Base-by-base conservation (phyloP, 2,888 invertebrate species). In the Erebia aethiops region DNA sequence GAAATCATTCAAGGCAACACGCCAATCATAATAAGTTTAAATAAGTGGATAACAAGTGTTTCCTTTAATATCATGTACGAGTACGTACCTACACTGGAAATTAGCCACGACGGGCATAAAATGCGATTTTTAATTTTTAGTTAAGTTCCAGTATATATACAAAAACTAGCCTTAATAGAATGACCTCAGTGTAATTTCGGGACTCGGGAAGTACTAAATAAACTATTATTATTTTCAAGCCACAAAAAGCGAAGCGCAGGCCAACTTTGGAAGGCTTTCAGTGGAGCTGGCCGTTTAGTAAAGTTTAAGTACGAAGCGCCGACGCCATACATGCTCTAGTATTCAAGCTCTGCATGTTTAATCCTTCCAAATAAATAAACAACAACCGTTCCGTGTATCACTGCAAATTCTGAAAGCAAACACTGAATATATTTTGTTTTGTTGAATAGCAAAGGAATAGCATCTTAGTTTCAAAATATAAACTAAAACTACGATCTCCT, bases 281-380 rank as follows among this genome's bases (percentile, higher is more conserved):
- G 81, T 81, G 81, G 81, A 82, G 82, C 87, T 84, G 85, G 82
- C 84, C 87, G 84, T 90, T 89, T 87, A 88, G 88, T 81, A 82
- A 90, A 91, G 84, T 91, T 90, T 89, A 89, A 91, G 90, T 86
- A 87, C 84, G 77, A 83, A 78, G 80, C 81, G 80, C 81, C 81
- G 74, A 74, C 76, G 81, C 82, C 78, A 80, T 81, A 79, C 79
- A 77, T 80, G 80, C 81, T 77, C 81, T 76, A 82, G 82, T 86
- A 83, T 82, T 83, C 82, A 82, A 79, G 79, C 84, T 79, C 79
- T 83, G 80, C 84, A 80, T 83, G 84, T 85, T 88, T 87, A 89
- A 91, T 88, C 87, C 88, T 79, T 79, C 82, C 82, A 86, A 88
- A 88, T 87, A 90, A 87, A 91, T 87, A 91, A 87, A 89, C 87